phyloP scores from a whole-genome alignment of 2,888 invertebrate species.

The Erebia palarica region DNA sequence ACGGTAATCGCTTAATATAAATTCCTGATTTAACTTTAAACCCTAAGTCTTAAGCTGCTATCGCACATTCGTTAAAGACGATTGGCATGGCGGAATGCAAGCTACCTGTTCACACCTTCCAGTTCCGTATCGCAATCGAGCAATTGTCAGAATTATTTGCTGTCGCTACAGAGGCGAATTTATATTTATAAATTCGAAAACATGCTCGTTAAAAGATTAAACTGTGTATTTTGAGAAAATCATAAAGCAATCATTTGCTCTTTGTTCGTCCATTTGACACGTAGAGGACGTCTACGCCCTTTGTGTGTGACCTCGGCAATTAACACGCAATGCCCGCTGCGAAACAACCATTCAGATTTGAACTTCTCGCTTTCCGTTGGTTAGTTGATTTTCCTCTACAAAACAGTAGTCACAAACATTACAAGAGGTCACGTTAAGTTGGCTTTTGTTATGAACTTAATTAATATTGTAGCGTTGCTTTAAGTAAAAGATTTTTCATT shows the following conservation, averaged over 20 bases:
- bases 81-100: no score
- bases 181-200: no score
- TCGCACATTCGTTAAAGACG: no score
- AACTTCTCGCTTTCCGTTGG: slow-evolving; percentile 35
- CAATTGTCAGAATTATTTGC: no score
- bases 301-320: slow-evolving; percentile 53
- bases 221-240: slow-evolving; percentile 38
- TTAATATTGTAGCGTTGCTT: slow-evolving; percentile 25
- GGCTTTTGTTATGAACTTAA: slow-evolving; percentile 18
- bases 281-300: slow-evolving; percentile 50
- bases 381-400: neutral
- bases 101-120: no score
- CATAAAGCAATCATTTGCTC: slow-evolving; percentile 49
- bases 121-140: no score
- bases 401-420: neutral
- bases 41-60: neutral
- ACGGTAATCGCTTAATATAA: no score
- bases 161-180: no score
- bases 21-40: no score
- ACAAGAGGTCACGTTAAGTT: slow-evolving; percentile 17
- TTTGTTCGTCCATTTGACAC: slow-evolving; percentile 52
- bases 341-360: slow-evolving; percentile 46
- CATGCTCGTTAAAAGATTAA: neutral
- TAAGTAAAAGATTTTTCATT: slow-evolving; percentile 32
- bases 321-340: slow-evolving; percentile 51